Conservation (phyloP, 2,113 vertebrate genomes). For the Balaeniceps rex region DNA sequence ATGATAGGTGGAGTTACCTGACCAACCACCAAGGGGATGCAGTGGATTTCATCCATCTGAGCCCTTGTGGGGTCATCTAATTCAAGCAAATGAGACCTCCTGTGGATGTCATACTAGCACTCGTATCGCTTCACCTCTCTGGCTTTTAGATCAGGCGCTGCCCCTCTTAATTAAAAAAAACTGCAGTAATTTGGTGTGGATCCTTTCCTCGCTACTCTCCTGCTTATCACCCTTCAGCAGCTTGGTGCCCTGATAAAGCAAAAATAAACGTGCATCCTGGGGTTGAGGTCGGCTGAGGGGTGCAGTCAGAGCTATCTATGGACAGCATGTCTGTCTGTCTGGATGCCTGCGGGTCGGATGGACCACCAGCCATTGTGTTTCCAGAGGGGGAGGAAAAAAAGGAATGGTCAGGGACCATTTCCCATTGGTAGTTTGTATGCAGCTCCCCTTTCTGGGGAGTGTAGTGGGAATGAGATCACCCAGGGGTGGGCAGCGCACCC, state of each 20-base stretch:
- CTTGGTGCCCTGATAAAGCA: neutral
- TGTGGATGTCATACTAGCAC: no score
- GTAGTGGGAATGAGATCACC: neutral
- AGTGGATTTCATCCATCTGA: neutral
- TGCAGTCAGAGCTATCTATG: neutral
- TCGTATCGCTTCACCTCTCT: neutral
- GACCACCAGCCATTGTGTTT: neutral
- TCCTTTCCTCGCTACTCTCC: neutral
- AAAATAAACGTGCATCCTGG: neutral
- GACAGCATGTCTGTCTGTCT: neutral
- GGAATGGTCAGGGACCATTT: neutral
- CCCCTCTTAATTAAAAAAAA: neutral
- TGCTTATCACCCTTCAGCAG: neutral
- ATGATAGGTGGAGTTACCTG: neutral
- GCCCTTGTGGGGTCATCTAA: neutral
- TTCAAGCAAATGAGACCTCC: neutral
- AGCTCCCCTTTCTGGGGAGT: neutral
- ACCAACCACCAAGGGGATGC: neutral
- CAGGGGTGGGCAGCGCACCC: neutral
- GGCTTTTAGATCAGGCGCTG: neutral
- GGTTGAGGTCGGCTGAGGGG: neutral
- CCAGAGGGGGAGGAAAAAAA: neutral
- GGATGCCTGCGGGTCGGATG: neutral
- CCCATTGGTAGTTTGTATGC: accelerated
- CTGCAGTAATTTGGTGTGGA: neutral